Evolutionary conservation across 2,113 vertebrate species (phyloP), one percentile per base, ranked within the genome.

Genomic region (Bufo bufo): DNA sequence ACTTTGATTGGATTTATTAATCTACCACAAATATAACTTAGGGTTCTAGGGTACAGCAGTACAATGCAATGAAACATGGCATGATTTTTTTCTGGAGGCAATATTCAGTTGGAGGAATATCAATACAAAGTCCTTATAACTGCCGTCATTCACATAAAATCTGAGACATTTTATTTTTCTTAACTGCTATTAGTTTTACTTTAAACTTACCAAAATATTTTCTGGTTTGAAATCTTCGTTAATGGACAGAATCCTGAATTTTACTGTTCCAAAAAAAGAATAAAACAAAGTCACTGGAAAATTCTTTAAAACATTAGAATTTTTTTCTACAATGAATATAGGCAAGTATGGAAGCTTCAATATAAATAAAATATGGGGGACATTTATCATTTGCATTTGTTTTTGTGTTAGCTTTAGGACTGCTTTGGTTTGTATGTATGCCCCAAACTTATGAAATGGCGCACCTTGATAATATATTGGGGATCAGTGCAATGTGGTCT

Each of bases 171-270:
- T 20, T 69, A 33, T 69, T 19, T 16, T 43, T 82, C 66, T 17
- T 4, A 52, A 0, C 11, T 72, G 12, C 7, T 52, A 11, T 56
- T 17, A 56, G 11, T 59, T 43, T 59, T 61, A 45, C 17, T 49
- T 71, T 11, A 12, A 7, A 66, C 82, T 71, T 61, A 85, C 84
- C 71, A 54, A 33, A 50, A 4, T 54, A 9, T 79, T 63, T 47
- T 71, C 61, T 72, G 93, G 88, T 81, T 90, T 85, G 0, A 93
- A 92, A 59, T 91, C 90, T 90, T 90, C 90, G 87, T 93, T 90
- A 90, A 93, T 84, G 83, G 90, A 91, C 59, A 93, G 89, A 58
- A 90, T 90, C 89, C 89, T 75, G 47, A 91, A 20, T 50, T 89
- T 91, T 54, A 92, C 92, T 93, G 2, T 9, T 47, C 59, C 54